Evolutionary conservation across 2,113 vertebrate genomes (phyloP).

Genomic region (Lagopus muta): DNA sequence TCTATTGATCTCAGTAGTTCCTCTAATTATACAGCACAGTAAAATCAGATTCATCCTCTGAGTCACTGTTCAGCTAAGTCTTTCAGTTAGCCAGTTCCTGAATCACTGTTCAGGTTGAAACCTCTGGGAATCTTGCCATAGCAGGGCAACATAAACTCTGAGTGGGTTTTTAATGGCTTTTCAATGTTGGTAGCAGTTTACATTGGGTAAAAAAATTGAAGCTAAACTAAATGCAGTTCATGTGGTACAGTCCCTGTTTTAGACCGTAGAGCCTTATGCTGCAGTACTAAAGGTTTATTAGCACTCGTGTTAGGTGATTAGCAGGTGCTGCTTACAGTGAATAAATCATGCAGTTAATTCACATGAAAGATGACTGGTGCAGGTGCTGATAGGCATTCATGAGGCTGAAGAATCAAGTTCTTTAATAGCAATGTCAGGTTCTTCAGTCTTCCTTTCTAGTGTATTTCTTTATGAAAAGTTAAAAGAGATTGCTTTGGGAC

Average conservation of each 20-base stretch:
- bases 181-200: conserved; percentile 18
- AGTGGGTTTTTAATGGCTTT: conserved; percentile 32
- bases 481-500: conserved; percentile 56
- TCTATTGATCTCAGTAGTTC: conserved; percentile 13
- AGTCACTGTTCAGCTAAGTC: conserved; percentile 36
- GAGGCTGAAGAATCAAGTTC: conserved; percentile 34
- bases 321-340: conserved; percentile 35
- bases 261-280: not conserved
- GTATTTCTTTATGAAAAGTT: conserved; percentile 59
- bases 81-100: conserved; percentile 30
- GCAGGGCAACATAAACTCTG: not conserved
- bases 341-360: conserved; percentile 53
- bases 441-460: conserved; percentile 51
- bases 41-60: conserved; percentile 14
- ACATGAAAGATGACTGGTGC: not conserved
- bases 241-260: not conserved
- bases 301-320: not conserved
- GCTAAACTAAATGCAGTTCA: not conserved
- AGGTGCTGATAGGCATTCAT: conserved; percentile 6
- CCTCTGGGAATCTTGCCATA: conserved; percentile 39
- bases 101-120: conserved; percentile 29
- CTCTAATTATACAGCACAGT: conserved; percentile 10
- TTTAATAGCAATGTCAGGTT: conserved; percentile 42
- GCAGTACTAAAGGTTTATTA: conserved; percentile 10
- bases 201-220: not conserved